These are phyloP conservation scores for Hycleus cichorii DNA, from an alignment of 1,140 invertebrate genomes.

Conservation along the genomic window DNA sequence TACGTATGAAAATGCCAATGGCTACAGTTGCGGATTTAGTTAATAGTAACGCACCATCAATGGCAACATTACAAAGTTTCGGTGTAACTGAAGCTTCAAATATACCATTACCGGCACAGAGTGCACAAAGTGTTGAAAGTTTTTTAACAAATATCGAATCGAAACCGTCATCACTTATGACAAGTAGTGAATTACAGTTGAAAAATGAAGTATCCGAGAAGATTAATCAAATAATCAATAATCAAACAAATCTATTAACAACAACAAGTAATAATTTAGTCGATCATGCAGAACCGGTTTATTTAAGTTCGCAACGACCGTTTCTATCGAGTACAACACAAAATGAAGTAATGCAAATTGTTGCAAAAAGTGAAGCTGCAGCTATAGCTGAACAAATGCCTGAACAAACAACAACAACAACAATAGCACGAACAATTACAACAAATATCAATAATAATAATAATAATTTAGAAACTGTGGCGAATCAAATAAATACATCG, in stretches of 20 bases:
- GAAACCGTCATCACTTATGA: conserved; percentile 13
- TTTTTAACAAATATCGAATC: conserved; percentile 47
- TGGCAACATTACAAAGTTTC: conserved; percentile 43
- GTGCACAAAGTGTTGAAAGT: conserved; percentile 51
- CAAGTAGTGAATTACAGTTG: background rate
- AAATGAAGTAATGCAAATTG: conserved; percentile 19
- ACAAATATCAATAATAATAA: conserved; percentile 20
- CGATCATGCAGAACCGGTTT: conserved; percentile 12
- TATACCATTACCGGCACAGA: conserved; percentile 46
- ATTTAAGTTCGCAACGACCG: conserved; percentile 17
- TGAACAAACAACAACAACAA: conserved; percentile 39
- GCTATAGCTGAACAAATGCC: conserved; percentile 44
- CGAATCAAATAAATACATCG: conserved; percentile 40
- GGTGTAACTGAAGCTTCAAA: conserved; percentile 34
- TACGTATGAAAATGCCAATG: conserved; percentile 38
- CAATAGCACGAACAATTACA: conserved; percentile 42
- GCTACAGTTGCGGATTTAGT: conserved; percentile 40
- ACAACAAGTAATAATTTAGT: background rate
- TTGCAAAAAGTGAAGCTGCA: conserved; percentile 41
- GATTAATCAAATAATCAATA: conserved; percentile 4
- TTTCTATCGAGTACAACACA: conserved; percentile 16
- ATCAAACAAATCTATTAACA: background rate
- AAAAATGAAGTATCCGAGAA: conserved; percentile 5
- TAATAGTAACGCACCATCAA: conserved; percentile 42
- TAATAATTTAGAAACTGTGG: conserved; percentile 44